phyloP scores from a whole-genome alignment of 2,797 vertebrate genomes.

The Geotrypetes seraphini region DNA sequence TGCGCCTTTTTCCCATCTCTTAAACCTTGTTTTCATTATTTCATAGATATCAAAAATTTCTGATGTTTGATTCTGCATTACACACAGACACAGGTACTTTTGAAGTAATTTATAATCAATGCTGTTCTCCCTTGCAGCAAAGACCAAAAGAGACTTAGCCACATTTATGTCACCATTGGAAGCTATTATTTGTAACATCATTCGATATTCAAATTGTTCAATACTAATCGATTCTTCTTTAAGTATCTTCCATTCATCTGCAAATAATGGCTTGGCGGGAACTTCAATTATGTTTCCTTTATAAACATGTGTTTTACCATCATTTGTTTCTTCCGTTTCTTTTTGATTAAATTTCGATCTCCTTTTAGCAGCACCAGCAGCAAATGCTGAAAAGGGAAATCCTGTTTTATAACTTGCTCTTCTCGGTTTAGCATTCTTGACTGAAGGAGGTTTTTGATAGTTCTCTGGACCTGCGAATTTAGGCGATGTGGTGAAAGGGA shows the following conservation, averaged over 20 bases:
- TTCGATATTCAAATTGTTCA: conserved; percentile 55
- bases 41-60: conserved; percentile 76
- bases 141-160: conserved; percentile 80
- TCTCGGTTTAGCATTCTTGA: background rate
- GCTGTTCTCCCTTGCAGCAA: conserved; percentile 59
- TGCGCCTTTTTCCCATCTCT: conserved; percentile 64
- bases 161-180: conserved; percentile 51
- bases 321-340: conserved; percentile 6
- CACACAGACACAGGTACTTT: conserved; percentile 75
- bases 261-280: conserved; percentile 53
- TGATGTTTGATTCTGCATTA: conserved; percentile 46
- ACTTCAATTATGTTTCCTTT: conserved; percentile 31
- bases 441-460: background rate
- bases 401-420: background rate
- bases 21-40: conserved; percentile 74
- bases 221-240: conserved; percentile 34
- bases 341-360: conserved; percentile 32
- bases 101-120: conserved; percentile 68
- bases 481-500: conserved; percentile 18
- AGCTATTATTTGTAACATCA: conserved; percentile 51
- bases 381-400: conserved; percentile 46
- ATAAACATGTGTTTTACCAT: background rate
- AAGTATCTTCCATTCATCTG: conserved; percentile 66
- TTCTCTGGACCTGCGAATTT: conserved; percentile 10
- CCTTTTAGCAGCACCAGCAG: conserved; percentile 65